Evolutionary conservation across 2,797 vertebrate genomes (phyloP).

Genomic region (Graptemys geographica): DNA sequence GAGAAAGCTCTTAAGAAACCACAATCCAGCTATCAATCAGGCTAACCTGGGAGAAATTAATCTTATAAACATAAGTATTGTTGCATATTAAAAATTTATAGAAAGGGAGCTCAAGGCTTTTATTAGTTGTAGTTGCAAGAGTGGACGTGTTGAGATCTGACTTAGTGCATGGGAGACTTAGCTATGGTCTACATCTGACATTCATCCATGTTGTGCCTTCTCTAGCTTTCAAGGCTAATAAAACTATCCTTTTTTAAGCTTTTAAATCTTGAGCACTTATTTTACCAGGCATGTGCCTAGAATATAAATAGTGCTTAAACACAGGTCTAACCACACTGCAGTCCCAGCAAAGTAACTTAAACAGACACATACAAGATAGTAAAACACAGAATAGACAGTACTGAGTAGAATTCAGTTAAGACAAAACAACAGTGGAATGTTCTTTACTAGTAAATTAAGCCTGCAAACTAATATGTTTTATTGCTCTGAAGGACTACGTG

Average conservation of each 20-base stretch:
- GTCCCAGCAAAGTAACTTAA: constrained; percentile 80
- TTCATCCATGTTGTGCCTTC: constrained; percentile 60
- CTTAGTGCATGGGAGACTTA: constrained; percentile 31
- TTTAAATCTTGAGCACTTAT: constrained; percentile 63
- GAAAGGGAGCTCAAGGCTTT: constrained; percentile 63
- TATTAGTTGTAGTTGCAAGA: constrained; percentile 63
- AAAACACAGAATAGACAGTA: constrained; percentile 76
- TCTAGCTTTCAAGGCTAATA: constrained; percentile 69
- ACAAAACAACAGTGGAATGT: constrained; percentile 66
- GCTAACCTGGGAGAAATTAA: constrained; percentile 84
- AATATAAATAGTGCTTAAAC: constrained; percentile 72
- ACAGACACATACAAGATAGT: constrained; percentile 72
- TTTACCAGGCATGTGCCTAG: constrained; percentile 68
- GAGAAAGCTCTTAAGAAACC: constrained; percentile 82
- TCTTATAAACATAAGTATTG: constrained; percentile 77
- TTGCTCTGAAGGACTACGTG: constrained; percentile 51
- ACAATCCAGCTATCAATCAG: constrained; percentile 85
- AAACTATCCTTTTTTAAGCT: constrained; percentile 66
- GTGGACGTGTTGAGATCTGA: constrained; percentile 61
- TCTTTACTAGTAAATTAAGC: constrained; percentile 77
- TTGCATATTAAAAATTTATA: constrained; percentile 80
- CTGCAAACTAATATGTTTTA: constrained; percentile 73
- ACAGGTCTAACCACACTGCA: constrained; percentile 79
- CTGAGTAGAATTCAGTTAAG: constrained; percentile 77
- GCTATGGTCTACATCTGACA: constrained; percentile 69